Evolutionary conservation across 2,113 vertebrate genomes (phyloP), one percentile per base, ranked within the genome.

Genomic region (Mobula hypostoma): DNA sequence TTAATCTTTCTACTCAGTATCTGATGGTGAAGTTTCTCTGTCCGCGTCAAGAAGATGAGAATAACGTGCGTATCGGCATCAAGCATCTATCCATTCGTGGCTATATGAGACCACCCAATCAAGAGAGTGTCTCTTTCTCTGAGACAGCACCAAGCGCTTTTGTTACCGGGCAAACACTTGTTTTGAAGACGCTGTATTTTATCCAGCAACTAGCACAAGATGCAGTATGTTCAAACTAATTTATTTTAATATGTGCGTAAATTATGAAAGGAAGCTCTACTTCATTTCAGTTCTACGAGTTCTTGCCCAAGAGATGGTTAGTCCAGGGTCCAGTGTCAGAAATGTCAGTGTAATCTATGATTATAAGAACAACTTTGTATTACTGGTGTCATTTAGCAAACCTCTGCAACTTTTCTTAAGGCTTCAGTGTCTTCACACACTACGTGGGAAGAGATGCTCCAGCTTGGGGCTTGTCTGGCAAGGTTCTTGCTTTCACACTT

Each of bases 21-120:
- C 94, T 99, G 97, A 99, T 99, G 99, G 97, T 99, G 29, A 99
- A 99, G 95, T 99, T 99, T 97, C 95, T 99, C 88, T 98, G 98
- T 95, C 97, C 98, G 0, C 97, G 98, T 79, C 98, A 98, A 95
- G 98, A 98, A n/a, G 91, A 93, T 40, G 91, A 93, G 70, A 93
- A 96, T 97, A 0, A 98, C 98, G 0, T 99, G 94, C 97, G 99
- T 1, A 96, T 99, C 0, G 99, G 99, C 0, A 98, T 99, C 0
- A 98, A 99, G 94, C 98, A 98, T 27, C 96, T 99, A 80, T 96
- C 94, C 72, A 97, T 98, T 76, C 97, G 97, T 2, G 99, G 99
- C 0, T 99, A 99, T n/a, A 95, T 98, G 95, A 0, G 96, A 97
- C 0, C 96, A 97, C 90, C 95, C 97, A 2, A 97, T 95, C 29